Base-by-base conservation (phyloP, 2,113 vertebrate genomes). In the Ctenomys sociabilis region DNA sequence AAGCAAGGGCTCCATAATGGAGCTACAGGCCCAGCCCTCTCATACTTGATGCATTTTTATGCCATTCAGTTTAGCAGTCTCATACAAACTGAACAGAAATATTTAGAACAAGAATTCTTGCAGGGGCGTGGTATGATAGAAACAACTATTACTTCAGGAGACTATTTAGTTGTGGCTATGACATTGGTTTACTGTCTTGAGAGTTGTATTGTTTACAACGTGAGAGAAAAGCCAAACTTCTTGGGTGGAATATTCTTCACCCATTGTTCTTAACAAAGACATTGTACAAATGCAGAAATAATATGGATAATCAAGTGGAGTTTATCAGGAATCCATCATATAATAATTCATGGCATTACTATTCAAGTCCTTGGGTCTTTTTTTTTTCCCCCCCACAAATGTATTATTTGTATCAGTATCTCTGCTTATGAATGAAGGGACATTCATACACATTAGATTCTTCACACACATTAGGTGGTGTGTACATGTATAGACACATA, bases 121-220 rank as follows among this genome's bases (percentile, higher is more conserved):
- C 28, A 94, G 26, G 78, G 45, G 59, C 3, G 7, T 88, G 35
- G 21, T 93, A 13, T 81, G 24, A 63, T 70, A 94, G 45, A 82
- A 90, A 75, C 14, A 90, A 22, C 61, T 61, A 87, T 94, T 63
- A 45, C 35, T 66, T 78, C 35, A 85, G 52, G 85, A 91, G 22
- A 57, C 12, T 77, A 22, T 89, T 86, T 32, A 83, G 30, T 61
- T 94, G n/a, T 81, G 63, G 32, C 21, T 21, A 5, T 96, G 63
- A 35, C 28, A 64, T 70, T 63, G 17, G 66, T 94, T 95, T 97
- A 70, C 64, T 88, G 35, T 82, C n/a, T n/a, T n/a, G n/a, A n/a
- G n/a, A n/a, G n/a, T n/a, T n/a, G n/a, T n/a, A n/a, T n/a, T n/a
- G n/a, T n/a, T n/a, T 52, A 68, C n/a, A 75, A 75, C 57, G 68